Percentiles rank a stretch among this genome's conserved stretches.
These are phyloP conservation scores for Wiebesia pumilae DNA, from an alignment of 1,140 invertebrate genomes.

Conservation along the genomic window DNA sequence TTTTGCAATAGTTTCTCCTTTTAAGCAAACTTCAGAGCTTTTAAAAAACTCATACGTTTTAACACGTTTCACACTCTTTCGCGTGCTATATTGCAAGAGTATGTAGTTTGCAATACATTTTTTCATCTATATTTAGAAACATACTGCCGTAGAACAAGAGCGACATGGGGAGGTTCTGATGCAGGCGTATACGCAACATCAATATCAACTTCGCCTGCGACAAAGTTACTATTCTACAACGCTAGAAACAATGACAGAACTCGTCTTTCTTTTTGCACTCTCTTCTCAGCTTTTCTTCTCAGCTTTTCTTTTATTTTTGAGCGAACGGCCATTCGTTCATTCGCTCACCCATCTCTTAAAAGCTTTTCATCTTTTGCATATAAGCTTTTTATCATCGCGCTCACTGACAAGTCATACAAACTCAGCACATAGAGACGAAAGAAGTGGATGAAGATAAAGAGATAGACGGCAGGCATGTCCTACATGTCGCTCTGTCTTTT, in stretches of 20 bases:
- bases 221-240: slow-evolving; percentile 53
- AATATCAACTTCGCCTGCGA: background rate
- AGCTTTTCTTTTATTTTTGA: too few species aligned
- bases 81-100: background rate
- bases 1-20: slow-evolving; percentile 29
- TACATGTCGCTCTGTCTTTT: slow-evolving; percentile 54
- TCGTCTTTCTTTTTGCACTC: slow-evolving; percentile 55
- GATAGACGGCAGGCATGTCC: slow-evolving; percentile 40
- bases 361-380: slow-evolving; percentile 73
- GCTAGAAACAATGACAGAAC: slow-evolving; percentile 62
- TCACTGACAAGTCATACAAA: slow-evolving; percentile 29
- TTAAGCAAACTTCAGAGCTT: slow-evolving; percentile 28
- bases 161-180: background rate
- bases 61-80: slow-evolving; percentile 14
- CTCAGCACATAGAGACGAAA: slow-evolving; percentile 59
- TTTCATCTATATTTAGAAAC: slow-evolving; percentile 49
- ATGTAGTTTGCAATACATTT: slow-evolving; percentile 6
- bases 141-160: background rate
- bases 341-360: slow-evolving; percentile 64
- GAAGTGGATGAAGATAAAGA: background rate
- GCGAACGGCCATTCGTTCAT: background rate
- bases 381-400: slow-evolving; percentile 72
- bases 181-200: slow-evolving; percentile 36
- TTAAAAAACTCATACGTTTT: slow-evolving; percentile 44
- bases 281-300: slow-evolving; percentile 56